Percentiles rank a stretch among this genome's conserved stretches.
Evolutionary conservation across 2,113 vertebrate species (phyloP).

Genomic region (Candoia aspera): DNA sequence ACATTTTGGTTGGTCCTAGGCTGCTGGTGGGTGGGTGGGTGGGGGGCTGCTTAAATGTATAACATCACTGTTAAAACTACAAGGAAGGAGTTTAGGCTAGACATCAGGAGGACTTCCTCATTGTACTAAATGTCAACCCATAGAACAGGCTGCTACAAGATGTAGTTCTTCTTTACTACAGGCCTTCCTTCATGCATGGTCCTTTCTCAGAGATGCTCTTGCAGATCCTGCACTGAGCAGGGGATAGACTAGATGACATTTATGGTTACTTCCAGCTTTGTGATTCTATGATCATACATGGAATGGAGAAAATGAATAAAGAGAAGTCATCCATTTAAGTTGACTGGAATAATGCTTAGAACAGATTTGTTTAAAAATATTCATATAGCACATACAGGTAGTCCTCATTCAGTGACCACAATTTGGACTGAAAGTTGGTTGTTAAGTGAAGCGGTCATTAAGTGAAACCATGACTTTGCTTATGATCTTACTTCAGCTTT

Average conservation of each 20-base stretch:
- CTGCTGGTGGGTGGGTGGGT: no score
- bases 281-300: not conserved
- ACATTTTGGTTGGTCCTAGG: no score
- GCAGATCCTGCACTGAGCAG: not conserved
- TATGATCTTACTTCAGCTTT: no score
- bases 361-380: not conserved
- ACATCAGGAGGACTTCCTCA: not conserved
- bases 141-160: not conserved
- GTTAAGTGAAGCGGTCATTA: no score
- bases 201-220: not conserved
- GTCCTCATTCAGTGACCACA: not conserved
- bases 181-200: not conserved
- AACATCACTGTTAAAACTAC: not conserved
- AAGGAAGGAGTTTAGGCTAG: not conserved
- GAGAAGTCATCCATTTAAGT: not conserved
- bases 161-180: not conserved
- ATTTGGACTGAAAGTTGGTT: not conserved
- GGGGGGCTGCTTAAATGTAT: no score
- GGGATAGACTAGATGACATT: not conserved
- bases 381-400: not conserved
- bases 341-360: not conserved
- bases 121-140: not conserved
- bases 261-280: not conserved
- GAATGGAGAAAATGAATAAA: not conserved
- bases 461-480: no score